These are phyloP conservation scores for Mya arenaria DNA, from an alignment of 1,140 invertebrate species.

Conservation along the genomic window DNA sequence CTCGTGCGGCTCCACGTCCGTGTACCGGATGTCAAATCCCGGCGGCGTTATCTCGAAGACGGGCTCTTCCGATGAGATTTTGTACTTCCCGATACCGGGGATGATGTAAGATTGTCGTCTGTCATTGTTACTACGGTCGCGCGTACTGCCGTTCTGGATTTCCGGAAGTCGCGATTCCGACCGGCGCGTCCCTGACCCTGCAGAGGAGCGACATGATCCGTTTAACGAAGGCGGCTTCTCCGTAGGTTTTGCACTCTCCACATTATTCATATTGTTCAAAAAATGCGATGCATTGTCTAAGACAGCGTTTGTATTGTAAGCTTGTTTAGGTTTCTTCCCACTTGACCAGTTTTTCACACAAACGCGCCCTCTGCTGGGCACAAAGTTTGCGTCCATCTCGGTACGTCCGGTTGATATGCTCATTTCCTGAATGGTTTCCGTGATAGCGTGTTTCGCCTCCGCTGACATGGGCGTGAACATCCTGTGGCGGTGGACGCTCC, in stretches of 20 bases:
- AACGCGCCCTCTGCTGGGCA: conserved; percentile 17
- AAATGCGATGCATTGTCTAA: not conserved
- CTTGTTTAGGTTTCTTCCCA: not conserved
- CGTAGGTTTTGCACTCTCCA: not conserved
- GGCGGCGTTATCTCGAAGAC: conserved; percentile 55
- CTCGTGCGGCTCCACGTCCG: conserved; percentile 26
- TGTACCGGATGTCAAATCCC: conserved; percentile 52
- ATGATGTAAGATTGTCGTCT: conserved; percentile 28
- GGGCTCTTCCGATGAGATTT: conserved; percentile 19
- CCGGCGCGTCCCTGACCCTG: not conserved
- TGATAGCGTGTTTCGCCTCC: conserved; percentile 53
- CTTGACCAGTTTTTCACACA: conserved; percentile 29
- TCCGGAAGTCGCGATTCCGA: conserved; percentile 28
- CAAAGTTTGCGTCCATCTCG: not conserved
- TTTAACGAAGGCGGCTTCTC: conserved; percentile 2
- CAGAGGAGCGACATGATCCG: conserved; percentile 31
- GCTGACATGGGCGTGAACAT: conserved; percentile 53
- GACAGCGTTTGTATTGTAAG: not conserved
- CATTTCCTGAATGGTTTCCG: conserved; percentile 58
- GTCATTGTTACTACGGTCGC: not conserved
- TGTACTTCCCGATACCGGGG: conserved; percentile 48
- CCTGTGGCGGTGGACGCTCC: conserved; percentile 40
- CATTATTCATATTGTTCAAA: not conserved
- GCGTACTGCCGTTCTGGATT: conserved; percentile 23
- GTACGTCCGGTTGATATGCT: not conserved